Evolutionary conservation across 2,888 invertebrate species (phyloP), one percentile per base, ranked within the genome.

Genomic region (Xylocampa areola): DNA sequence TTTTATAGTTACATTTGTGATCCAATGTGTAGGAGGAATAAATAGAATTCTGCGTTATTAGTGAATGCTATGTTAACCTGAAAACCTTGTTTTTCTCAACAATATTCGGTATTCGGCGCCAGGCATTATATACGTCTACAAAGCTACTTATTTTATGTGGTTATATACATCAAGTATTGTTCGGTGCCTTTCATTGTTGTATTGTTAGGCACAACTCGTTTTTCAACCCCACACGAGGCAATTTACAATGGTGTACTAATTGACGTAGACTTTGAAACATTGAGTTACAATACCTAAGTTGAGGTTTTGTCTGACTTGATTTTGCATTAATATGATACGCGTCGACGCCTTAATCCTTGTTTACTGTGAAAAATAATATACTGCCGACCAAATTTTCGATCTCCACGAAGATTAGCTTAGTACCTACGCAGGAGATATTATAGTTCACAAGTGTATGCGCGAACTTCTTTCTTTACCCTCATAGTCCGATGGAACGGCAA

Each of bases 201-300:
- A 11, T 43, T 52, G 39, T 41, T 32, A 35, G 25, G 30, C 21
- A 13, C 17, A 35, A 19, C 37, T 51, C 43, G 39, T 48, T 59
- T 64, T 52, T 40, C 29, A 36, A 40, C 13, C 21, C 25, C 32
- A 40, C 37, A 17, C 36, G 6, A 16, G 13, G 14, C 16, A 11
- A 35, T 50, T 30, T 36, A 45, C 21, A 32, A 41, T 51, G 11
- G 19, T 25, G 1, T 45, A 43, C 29, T 33, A 47, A 57, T 65
- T 50, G 36, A 33, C 10, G 36, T 33, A 29, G 10, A 44, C 37
- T 48, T 47, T 29, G 27, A 37, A 39, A 25, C 14, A 16, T 16
- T 2, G 17, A 33, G 10, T n/a, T 40, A 13, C n/a, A 40, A 30
- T 60, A 29, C 19, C 10, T 10, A 23, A 4, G 10, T 33, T 27